Evolutionary conservation across 2,888 invertebrate species (phyloP), one percentile per base, ranked within the genome.

Genomic region (Masnerella sp.): DNA sequence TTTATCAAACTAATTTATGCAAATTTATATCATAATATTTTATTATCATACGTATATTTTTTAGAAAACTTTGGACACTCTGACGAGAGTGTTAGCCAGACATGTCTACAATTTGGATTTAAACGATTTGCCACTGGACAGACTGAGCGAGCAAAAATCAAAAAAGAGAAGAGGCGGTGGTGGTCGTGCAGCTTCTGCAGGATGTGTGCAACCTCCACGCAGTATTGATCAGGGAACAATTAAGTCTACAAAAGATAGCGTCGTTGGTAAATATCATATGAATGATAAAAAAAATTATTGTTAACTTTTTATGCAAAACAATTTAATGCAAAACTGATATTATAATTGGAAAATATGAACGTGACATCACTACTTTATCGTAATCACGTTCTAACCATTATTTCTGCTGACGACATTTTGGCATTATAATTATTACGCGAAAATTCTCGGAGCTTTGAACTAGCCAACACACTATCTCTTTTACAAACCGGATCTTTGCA

Each of bases 1-100:
- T 98, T 98, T 78, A 97, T 98, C 75, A 98, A 98, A 2, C 98
- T 98, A 98, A 98, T 98, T 80, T 96, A 97, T 83, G 98, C 98
- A 0, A 98, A 98, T 88, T 90, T 98, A 79, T 97, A 97, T 87
- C 97, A 98, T 4, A 92, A 94, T 2, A 95, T 98, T 69, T 93
- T 95, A 30, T 17, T 32, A 32, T 32, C 18, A 2, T 32, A n/a
- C 14, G 4, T 30, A 18, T 5, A 30, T 11, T 30, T 84, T 85
- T 0, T 79, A 96, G 93, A 97, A 97, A 93, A 97, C 96, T n/a
- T 93, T 99, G 92, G 98, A 98, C 85, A 98, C 97, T 0, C 87
- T 99, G 77, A 99, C 98, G 0, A 91, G 98, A 74, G 98, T 99
- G 30, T 89, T 99, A 65, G 97, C 98, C 0, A 92, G 97, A 12